Evolutionary conservation across 2,113 vertebrate genomes (phyloP).

Genomic region (Trochalopteron elliotii): DNA sequence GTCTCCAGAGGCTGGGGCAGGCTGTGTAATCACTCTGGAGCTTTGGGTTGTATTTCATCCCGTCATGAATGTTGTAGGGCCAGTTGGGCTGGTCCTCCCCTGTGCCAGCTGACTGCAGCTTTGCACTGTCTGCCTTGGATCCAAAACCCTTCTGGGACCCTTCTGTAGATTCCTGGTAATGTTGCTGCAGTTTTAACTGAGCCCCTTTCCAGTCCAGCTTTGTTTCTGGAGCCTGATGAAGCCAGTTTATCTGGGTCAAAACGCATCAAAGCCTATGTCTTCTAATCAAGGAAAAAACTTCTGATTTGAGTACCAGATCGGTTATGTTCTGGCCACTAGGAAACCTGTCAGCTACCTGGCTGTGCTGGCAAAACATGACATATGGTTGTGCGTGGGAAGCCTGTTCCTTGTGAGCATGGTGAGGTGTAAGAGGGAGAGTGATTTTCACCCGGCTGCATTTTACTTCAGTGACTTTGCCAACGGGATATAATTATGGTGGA

Average conservation of each 20-base stretch:
- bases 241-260: not conserved
- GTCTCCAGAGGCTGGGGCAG: not conserved
- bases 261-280: not conserved
- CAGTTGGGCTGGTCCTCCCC: not conserved
- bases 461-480: conserved; percentile 33
- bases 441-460: conserved; percentile 17
- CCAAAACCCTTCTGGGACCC: not conserved
- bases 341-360: not conserved
- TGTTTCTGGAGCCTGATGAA: not conserved
- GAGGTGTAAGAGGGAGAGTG: not conserved
- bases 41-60: not conserved
- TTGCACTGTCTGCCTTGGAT: not conserved
- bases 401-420: not conserved
- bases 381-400: not conserved
- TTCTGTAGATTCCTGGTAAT: not conserved
- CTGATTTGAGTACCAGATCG: not conserved
- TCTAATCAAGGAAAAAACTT: not conserved
- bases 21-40: not conserved
- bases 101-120: not conserved
- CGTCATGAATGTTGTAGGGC: not conserved
- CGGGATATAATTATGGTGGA: conserved; percentile 16
- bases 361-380: not conserved
- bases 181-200: not conserved
- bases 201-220: not conserved
- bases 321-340: not conserved